phyloP scores from a whole-genome alignment of 2,113 vertebrate genomes.

The Odocoileus hemionus region DNA sequence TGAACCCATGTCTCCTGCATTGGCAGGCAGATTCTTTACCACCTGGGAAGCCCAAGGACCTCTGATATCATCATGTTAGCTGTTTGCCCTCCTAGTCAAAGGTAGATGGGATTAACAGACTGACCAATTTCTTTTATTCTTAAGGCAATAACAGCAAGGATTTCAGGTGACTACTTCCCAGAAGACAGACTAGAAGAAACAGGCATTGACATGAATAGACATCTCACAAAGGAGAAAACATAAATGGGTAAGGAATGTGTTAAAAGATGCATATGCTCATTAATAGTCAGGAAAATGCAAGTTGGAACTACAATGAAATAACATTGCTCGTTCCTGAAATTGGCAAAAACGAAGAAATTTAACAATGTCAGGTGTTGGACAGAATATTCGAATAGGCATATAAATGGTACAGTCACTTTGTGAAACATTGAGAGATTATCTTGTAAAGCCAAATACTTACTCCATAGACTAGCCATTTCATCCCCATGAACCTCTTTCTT shows the following conservation, averaged over 20 bases:
- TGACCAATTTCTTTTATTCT: neutral
- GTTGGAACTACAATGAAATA: neutral
- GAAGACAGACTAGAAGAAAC: neutral
- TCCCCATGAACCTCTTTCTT: neutral
- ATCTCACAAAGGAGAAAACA: slow-evolving; percentile 13
- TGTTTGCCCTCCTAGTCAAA: neutral
- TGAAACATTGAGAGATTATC: neutral
- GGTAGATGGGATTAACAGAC: neutral
- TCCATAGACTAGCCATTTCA: neutral
- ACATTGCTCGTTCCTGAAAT: neutral
- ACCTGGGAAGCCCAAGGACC: neutral
- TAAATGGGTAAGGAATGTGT: neutral
- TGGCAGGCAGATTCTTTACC: neutral
- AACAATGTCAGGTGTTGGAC: neutral
- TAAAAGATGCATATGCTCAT: neutral
- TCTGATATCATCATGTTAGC: neutral
- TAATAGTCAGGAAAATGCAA: neutral
- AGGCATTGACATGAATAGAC: neutral
- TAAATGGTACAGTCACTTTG: neutral
- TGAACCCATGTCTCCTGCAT: neutral
- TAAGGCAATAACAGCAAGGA: neutral
- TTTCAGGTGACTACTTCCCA: neutral
- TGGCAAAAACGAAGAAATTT: neutral
- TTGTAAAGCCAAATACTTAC: neutral
- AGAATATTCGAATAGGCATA: neutral